Conservation (phyloP, 2,113 vertebrate species). For the Oreochromis aureus region DNA sequence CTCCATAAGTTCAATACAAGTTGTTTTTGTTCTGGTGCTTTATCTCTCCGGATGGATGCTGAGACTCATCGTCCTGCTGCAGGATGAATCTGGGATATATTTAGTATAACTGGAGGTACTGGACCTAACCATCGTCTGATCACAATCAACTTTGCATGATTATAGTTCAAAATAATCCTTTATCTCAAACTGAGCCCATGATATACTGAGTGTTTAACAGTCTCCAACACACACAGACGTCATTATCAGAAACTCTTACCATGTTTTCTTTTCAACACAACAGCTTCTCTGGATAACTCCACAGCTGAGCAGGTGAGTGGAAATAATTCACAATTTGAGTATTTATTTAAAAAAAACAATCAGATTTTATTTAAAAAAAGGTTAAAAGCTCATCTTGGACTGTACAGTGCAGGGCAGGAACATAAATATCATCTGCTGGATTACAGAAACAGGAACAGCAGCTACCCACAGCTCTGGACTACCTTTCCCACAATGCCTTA, state of each 20-base stretch:
- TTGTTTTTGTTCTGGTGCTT: background rate
- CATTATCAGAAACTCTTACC: background rate
- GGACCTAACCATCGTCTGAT: background rate
- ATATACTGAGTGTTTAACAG: background rate
- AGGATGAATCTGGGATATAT: background rate
- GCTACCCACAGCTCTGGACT: background rate
- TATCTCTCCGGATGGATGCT: background rate
- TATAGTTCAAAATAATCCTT: background rate
- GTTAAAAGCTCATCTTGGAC: constrained; percentile 15
- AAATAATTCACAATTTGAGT: background rate
- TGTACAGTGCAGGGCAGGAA: constrained; percentile 39
- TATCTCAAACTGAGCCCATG: background rate
- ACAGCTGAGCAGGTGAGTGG: background rate
- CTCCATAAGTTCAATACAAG: background rate
- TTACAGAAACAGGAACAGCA: background rate
- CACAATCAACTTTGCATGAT: background rate
- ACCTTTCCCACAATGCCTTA: constrained; percentile 21
- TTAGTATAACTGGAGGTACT: background rate
- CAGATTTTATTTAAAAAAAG: constrained; percentile 25
- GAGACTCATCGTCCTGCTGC: background rate
- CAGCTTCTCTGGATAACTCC: background rate
- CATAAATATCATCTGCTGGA: constrained; percentile 49
- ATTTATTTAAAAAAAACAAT: background rate
- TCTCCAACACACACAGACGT: background rate
- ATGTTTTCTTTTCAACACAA: background rate